phyloP scores from a whole-genome alignment of 2,113 vertebrate genomes.

The Lophotis ruficrista region DNA sequence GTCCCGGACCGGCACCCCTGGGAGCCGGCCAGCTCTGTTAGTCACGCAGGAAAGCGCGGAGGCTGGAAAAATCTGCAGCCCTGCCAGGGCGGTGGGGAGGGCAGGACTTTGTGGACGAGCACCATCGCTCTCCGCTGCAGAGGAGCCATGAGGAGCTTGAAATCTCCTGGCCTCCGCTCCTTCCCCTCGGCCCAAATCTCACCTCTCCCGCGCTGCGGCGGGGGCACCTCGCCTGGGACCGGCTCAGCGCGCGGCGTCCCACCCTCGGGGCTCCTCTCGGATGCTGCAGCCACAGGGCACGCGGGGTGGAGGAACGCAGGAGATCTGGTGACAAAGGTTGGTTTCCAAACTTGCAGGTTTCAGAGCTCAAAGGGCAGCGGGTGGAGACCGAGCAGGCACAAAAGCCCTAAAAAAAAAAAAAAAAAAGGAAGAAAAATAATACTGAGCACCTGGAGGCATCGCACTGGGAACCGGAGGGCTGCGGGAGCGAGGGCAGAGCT shows the following conservation, averaged over 20 bases:
- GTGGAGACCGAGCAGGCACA: not conserved
- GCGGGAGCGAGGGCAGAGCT: not conserved
- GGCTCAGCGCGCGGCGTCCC: not conserved
- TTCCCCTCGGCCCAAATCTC: not conserved
- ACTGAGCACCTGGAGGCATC: not conserved
- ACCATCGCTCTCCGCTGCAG: rapidly evolving
- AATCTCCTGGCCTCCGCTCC: not conserved
- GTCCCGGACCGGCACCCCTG: not conserved
- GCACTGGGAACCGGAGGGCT: not conserved
- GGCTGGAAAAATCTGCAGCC: not conserved
- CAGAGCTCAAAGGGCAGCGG: not conserved
- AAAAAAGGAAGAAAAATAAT: not conserved
- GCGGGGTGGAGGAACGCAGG: rapidly evolving
- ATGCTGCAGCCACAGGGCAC: not conserved
- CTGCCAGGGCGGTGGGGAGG: not conserved
- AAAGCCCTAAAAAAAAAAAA: not conserved
- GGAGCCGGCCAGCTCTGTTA: not conserved
- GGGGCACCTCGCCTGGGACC: not conserved
- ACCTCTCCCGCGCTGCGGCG: not conserved
- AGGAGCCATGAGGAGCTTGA: rapidly evolving
- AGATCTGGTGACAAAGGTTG: not conserved
- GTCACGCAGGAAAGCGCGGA: not conserved
- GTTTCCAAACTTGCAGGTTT: not conserved
- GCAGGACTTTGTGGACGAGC: not conserved
- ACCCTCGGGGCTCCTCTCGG: not conserved